Base-by-base conservation (phyloP, 1,140 invertebrate genomes). In the Zaprionus kolodkinae region DNA sequence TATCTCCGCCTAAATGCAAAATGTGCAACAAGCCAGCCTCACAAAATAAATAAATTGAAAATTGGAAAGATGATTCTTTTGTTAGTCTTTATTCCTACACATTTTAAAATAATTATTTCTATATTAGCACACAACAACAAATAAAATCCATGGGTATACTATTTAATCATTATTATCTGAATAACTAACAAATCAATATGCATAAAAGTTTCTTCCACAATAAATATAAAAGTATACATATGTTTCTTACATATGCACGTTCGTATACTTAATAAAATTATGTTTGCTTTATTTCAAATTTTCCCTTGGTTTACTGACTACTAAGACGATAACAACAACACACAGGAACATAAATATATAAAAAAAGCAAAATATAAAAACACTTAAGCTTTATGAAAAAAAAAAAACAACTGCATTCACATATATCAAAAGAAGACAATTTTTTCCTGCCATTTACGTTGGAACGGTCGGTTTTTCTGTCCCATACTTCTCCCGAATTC, bases 1-100 rank as follows among this genome's bases (percentile, higher is more conserved):
- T 89, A 78, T 89, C 78, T 89, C 86, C 85, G 85, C 87, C 82
- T 90, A 73, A 83, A 27, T 76, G 72, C 45, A 77, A 73, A 82
- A 66, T 11, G 25, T 75, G 61, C 38, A 59, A 60, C 72, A 81
- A 87, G 75, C 72, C 76, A 87, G 75, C 72, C 76, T 89, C 15
- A 50, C 45, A 84, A 85, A 65, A 76, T 82, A 74, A 74, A 80
- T 30, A 50, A 69, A 52, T 33, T 43, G 57, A 35, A 76, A 57
- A 70, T 50, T 59, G 64, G 15, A 27, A 64, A 64, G 62, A 38
- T n/a, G 17, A 50, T 50, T 21, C 3, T 25, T 50, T 50, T 25
- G 45, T 50, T 50, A 6, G 45, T 12, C 0, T 21, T 50, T 50
- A 21, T 50, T 50, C 17, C 15, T 25, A 50, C 40, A 45, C 40